Conservation (phyloP, 2,113 vertebrate genomes). For the Callocephalon fimbriatum region DNA sequence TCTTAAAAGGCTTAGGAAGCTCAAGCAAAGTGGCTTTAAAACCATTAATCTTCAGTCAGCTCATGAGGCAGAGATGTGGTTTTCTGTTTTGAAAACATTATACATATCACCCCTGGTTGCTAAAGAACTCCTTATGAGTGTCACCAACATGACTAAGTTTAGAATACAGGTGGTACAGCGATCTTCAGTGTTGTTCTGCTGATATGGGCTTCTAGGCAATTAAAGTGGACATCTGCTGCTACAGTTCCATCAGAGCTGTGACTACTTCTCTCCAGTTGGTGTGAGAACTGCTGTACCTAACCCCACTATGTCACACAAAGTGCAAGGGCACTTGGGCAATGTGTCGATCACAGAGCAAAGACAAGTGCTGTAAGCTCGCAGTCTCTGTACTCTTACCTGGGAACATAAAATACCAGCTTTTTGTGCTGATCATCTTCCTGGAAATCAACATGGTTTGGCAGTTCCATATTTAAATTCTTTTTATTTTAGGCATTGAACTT, state of each 20-base stretch:
- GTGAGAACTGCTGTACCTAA: background rate
- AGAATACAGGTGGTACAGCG: background rate
- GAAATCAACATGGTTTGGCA: background rate
- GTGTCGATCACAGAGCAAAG: background rate
- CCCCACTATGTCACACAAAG: background rate
- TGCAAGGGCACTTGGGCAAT: background rate
- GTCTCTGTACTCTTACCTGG: background rate
- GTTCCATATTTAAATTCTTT: background rate
- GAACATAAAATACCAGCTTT: background rate
- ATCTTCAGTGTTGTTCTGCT: background rate
- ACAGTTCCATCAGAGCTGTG: background rate
- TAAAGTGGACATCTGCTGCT: background rate
- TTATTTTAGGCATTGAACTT: background rate
- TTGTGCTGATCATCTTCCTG: background rate
- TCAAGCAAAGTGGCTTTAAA: background rate
- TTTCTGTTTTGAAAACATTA: background rate
- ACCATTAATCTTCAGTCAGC: background rate
- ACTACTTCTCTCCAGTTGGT: background rate
- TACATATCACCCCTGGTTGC: background rate
- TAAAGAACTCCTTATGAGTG: background rate
- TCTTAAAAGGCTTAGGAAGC: conserved; percentile 2
- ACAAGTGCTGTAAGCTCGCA: background rate
- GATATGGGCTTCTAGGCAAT: background rate
- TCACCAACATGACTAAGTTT: rapidly evolving
- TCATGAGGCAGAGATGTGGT: background rate